These are phyloP conservation scores for Pyrgilauda ruficollis DNA, from an alignment of 2,113 vertebrate species.

Conservation along the genomic window DNA sequence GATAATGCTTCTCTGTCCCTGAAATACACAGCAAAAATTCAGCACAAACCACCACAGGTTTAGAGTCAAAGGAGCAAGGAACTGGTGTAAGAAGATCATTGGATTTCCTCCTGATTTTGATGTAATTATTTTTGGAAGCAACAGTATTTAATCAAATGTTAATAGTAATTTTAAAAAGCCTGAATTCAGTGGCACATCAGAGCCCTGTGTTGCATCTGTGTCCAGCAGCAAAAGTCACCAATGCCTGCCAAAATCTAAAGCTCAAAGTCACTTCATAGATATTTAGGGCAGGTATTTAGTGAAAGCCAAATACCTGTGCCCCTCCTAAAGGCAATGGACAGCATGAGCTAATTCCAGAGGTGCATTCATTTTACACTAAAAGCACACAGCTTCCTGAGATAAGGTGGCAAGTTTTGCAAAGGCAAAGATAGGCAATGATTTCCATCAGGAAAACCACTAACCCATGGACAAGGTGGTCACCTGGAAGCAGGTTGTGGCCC, in stretches of 20 bases:
- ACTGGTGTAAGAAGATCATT: not conserved
- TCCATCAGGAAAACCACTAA: not conserved
- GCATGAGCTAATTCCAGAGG: not conserved
- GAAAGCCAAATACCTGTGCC: not conserved
- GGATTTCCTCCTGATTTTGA: not conserved
- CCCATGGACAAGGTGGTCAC: accelerated
- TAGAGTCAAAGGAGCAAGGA: not conserved
- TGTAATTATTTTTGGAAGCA: not conserved
- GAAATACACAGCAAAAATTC: not conserved
- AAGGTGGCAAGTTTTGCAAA: not conserved
- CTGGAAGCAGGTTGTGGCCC: not conserved
- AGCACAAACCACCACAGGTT: not conserved
- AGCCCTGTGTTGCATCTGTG: not conserved
- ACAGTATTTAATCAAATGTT: not conserved
- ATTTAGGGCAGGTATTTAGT: not conserved
- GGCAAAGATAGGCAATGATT: not conserved
- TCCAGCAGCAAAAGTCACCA: not conserved
- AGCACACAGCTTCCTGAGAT: not conserved
- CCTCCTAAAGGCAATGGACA: not conserved
- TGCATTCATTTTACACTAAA: not conserved
- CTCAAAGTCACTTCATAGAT: not conserved
- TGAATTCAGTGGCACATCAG: not conserved
- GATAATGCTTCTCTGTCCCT: not conserved
- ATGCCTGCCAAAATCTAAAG: not conserved
- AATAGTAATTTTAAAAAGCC: not conserved